phyloP scores from a whole-genome alignment of 1,140 invertebrate species.

The Tigriopus japonicus region DNA sequence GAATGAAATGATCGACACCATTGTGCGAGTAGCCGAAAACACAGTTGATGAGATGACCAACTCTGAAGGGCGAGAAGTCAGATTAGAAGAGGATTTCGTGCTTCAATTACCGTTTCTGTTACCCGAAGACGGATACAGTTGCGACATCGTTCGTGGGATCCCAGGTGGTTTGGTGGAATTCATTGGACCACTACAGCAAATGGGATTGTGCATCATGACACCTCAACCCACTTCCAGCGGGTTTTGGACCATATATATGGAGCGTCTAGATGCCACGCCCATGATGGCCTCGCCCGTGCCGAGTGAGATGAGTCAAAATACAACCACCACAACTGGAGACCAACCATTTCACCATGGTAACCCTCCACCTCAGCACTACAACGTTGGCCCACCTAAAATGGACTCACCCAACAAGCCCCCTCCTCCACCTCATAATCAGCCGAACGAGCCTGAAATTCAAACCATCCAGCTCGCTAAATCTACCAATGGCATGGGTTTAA shows the following conservation, averaged over 20 bases:
- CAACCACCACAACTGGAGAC: slow-evolving; percentile 14
- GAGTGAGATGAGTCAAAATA: neutral
- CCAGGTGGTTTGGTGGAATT: slow-evolving; percentile 34
- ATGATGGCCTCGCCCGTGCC: slow-evolving; percentile 8
- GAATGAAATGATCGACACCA: slow-evolving; percentile 41
- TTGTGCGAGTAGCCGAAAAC: slow-evolving; percentile 58
- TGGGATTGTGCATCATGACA: slow-evolving; percentile 66
- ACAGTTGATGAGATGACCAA: slow-evolving; percentile 77
- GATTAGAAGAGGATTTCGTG: slow-evolving; percentile 55
- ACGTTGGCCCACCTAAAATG: neutral
- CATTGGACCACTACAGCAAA: slow-evolving; percentile 1
- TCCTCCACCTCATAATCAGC: neutral
- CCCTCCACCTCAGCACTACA: neutral
- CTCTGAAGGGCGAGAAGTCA: slow-evolving; percentile 68
- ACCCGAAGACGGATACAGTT: slow-evolving; percentile 94
- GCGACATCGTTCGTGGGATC: slow-evolving; percentile 79
- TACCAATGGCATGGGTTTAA: slow-evolving; percentile 75
- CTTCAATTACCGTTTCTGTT: slow-evolving; percentile 73
- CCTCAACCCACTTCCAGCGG: slow-evolving; percentile 74
- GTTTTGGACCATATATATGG: slow-evolving; percentile 87
- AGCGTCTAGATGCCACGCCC: slow-evolving; percentile 19
- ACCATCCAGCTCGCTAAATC: slow-evolving; percentile 78
- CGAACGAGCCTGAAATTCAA: slow-evolving; percentile 46
- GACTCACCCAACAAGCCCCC: neutral
- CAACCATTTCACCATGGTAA: slow-evolving; percentile 16